Conservation (phyloP, 2,113 vertebrate species). For the Xiphophorus maculatus region DNA sequence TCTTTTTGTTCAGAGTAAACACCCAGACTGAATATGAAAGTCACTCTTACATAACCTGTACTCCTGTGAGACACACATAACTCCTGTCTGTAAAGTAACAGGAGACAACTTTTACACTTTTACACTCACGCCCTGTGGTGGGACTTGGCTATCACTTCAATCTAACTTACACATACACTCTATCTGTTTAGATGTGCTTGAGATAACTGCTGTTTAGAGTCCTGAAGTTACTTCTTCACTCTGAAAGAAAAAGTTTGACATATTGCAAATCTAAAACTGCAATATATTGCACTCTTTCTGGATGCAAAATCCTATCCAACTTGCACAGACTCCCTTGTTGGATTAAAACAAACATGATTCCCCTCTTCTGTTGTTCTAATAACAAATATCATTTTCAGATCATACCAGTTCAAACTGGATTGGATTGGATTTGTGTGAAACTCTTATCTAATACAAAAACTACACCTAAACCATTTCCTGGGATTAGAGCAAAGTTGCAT, state of each 20-base stretch:
- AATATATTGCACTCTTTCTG: background rate
- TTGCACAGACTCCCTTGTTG: background rate
- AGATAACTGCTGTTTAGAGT: background rate
- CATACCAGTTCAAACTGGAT: conserved; percentile 5
- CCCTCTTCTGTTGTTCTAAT: background rate
- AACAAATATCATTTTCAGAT: background rate
- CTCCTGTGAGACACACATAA: background rate
- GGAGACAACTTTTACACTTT: background rate
- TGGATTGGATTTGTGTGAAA: background rate
- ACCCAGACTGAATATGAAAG: background rate
- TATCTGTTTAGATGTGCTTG: background rate
- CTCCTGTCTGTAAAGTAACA: background rate
- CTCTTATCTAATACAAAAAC: conserved; percentile 42
- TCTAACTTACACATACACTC: background rate
- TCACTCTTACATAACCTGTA: background rate
- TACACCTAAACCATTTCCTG: conserved; percentile 23
- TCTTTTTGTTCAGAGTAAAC: background rate
- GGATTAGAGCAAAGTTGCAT: conserved; percentile 45
- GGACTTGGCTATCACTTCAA: background rate
- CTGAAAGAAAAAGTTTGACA: background rate
- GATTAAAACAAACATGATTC: background rate
- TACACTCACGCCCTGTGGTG: background rate
- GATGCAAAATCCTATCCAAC: background rate
- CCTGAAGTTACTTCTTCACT: background rate
- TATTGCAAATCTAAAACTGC: background rate